phyloP scores from a whole-genome alignment of 2,888 invertebrate genomes.

The Druceiella hillmani region DNA sequence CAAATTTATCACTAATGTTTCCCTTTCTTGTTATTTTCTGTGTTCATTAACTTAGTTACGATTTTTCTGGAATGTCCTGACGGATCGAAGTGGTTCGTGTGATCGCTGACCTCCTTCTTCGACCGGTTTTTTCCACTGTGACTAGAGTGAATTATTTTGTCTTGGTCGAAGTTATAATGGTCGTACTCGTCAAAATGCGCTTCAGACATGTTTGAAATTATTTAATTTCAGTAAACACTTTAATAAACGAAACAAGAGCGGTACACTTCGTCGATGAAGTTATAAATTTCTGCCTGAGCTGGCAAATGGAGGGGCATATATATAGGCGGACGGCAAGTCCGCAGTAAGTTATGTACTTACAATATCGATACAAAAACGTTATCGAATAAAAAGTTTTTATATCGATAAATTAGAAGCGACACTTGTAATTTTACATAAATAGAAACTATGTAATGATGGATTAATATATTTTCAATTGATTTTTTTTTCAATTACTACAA shows the following conservation, averaged over 20 bases:
- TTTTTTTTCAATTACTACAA: too few species aligned
- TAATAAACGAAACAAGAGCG: conserved; percentile 13
- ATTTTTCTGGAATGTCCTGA: conserved; percentile 92
- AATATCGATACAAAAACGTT: too few species aligned
- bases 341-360: too few species aligned
- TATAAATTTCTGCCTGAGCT: too few species aligned
- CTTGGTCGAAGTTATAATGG: conserved; percentile 90
- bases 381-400: too few species aligned
- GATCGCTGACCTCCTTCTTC: conserved; percentile 82
- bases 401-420: too few species aligned
- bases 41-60: conserved; percentile 76
- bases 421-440: too few species aligned
- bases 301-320: too few species aligned
- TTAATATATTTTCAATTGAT: too few species aligned
- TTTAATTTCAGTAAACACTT: conserved; percentile 10
- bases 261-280: conserved; percentile 31
- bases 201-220: conserved; percentile 66
- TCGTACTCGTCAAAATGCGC: conserved; percentile 87
- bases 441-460: too few species aligned
- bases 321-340: too few species aligned
- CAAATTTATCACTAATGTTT: not conserved
- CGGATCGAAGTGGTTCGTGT: conserved; percentile 90
- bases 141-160: conserved; percentile 80
- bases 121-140: conserved; percentile 88
- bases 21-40: conserved; percentile 72